These are phyloP conservation scores for Hydrotaea diabolus DNA, from an alignment of 2,888 invertebrate genomes.

Conservation along the genomic window DNA sequence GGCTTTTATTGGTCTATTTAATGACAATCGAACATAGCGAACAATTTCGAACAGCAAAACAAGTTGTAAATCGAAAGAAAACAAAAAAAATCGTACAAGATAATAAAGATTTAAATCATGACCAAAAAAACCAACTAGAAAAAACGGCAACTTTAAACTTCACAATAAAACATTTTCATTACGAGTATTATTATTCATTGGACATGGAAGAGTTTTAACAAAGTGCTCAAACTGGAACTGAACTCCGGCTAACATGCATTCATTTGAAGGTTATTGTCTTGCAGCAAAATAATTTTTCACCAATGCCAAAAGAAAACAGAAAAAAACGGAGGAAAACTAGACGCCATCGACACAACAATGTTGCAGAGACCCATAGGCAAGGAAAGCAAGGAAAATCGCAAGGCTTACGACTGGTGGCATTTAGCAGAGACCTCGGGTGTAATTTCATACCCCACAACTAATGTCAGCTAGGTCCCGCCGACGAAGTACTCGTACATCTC, in stretches of 20 bases:
- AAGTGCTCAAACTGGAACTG: conserved; percentile 54
- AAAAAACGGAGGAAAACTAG: conserved; percentile 11
- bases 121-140: no score
- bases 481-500: not conserved
- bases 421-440: conserved; percentile 11
- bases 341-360: conserved; percentile 17
- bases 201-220: conserved; percentile 45
- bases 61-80: conserved; percentile 13
- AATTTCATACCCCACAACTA: conserved; percentile 6
- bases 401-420: not conserved
- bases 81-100: conserved; percentile 31
- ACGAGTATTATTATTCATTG: conserved; percentile 11
- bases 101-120: conserved; percentile 19
- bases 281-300: conserved; percentile 23
- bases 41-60: conserved; percentile 3
- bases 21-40: conserved; percentile 29
- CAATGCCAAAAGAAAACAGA: conserved; percentile 14
- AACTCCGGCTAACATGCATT: conserved; percentile 47
- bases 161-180: conserved; percentile 13
- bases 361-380: not conserved
- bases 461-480: not conserved
- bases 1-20: conserved; percentile 39
- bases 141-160: not conserved
- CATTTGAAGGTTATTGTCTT: conserved; percentile 64
- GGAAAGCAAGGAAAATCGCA: not conserved